These are phyloP conservation scores for Acestrorhynchus altus DNA, from an alignment of 2,797 vertebrate species.

Conservation along the genomic window DNA sequence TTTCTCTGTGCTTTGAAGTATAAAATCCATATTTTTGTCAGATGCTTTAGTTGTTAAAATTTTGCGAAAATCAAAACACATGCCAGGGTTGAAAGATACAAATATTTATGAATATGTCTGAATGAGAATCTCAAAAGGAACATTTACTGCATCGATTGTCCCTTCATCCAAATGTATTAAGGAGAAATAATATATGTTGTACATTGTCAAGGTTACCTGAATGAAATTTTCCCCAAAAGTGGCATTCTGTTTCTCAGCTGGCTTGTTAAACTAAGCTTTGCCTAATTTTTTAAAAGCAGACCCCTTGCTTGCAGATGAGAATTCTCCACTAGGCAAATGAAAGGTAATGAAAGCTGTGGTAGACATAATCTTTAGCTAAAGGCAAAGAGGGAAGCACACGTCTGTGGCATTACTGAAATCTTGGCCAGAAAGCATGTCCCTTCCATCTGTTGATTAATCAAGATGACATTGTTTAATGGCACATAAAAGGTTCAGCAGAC, in stretches of 20 bases:
- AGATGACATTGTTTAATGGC: constrained; percentile 58
- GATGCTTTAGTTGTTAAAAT: constrained; percentile 16
- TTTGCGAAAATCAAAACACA: constrained; percentile 6
- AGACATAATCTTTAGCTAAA: constrained; percentile 51
- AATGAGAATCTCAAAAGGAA: constrained; percentile 14
- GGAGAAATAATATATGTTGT: constrained; percentile 12
- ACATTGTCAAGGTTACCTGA: background rate
- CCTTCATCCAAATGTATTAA: background rate
- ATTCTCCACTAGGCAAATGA: constrained; percentile 59
- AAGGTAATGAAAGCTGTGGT: constrained; percentile 59
- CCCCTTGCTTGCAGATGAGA: constrained; percentile 30
- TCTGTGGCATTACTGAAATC: constrained; percentile 30
- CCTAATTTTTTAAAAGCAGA: constrained; percentile 62
- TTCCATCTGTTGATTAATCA: constrained; percentile 64
- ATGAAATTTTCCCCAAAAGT: constrained; percentile 9
- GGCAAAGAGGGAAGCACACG: constrained; percentile 36
- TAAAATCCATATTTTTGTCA: constrained; percentile 30
- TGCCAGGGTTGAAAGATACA: background rate
- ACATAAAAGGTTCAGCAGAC: constrained; percentile 47
- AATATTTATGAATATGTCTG: background rate
- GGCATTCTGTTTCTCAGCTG: background rate
- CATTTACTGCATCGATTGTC: background rate
- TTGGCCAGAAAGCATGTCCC: constrained; percentile 49
- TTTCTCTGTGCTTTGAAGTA: constrained; percentile 30
- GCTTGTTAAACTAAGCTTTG: constrained; percentile 34